Evolutionary conservation across 2,113 vertebrate genomes (phyloP).

Genomic region (Psilopsiagon aymara): DNA sequence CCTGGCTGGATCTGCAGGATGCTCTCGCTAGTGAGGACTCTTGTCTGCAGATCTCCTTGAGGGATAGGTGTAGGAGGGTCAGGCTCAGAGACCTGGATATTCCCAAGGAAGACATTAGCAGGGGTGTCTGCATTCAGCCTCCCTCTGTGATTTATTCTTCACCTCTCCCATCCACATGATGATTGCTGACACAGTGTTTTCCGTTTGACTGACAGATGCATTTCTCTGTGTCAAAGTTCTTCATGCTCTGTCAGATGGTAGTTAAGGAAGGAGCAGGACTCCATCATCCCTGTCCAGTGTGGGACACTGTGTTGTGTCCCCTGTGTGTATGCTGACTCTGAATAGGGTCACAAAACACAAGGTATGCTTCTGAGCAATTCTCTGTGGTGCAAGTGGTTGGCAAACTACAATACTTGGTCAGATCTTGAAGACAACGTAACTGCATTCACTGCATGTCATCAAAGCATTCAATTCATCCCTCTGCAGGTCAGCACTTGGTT

Average conservation of each 20-base stretch:
- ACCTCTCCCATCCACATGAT: neutral
- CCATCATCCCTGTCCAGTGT: neutral
- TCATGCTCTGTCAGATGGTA: neutral
- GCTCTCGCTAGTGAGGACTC: neutral
- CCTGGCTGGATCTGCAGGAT: neutral
- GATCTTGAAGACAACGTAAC: neutral
- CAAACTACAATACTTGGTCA: neutral
- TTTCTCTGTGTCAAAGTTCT: neutral
- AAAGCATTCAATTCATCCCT: neutral
- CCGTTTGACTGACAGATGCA: neutral
- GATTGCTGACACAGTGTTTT: neutral
- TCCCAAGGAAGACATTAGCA: fast-evolving
- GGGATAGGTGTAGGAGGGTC: neutral
- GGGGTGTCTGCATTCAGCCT: neutral
- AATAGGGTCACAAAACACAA: neutral
- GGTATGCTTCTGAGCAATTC: neutral
- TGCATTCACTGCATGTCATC: neutral
- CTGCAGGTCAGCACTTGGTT: neutral
- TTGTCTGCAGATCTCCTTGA: neutral
- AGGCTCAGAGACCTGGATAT: neutral
- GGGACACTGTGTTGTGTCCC: neutral
- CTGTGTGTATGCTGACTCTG: neutral
- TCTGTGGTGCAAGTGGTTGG: neutral
- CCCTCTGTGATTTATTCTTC: neutral
- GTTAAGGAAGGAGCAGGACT: neutral